phyloP scores from a whole-genome alignment of 2,888 invertebrate species.

The Carterocephalus palaemon region DNA sequence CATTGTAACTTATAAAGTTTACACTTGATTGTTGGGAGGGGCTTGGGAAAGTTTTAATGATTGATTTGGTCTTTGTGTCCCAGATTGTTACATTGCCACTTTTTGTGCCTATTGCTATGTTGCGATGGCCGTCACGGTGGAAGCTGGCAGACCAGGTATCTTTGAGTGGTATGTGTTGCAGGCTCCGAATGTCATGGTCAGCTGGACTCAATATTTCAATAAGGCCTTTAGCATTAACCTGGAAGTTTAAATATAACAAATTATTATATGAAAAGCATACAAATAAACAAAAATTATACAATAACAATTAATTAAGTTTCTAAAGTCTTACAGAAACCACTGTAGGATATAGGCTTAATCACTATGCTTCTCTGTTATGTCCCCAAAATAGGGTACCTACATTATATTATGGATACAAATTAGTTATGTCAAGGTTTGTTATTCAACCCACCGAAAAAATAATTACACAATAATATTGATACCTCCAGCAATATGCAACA shows the following conservation, averaged over 20 bases:
- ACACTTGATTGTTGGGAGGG: constrained; percentile 60
- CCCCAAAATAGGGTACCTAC: too few species aligned
- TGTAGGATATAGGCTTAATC: too few species aligned
- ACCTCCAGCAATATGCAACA: too few species aligned
- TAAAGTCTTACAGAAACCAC: too few species aligned
- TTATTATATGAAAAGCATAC: not conserved
- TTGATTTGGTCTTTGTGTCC: constrained; percentile 70
- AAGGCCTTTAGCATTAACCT: constrained; percentile 69
- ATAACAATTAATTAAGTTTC: too few species aligned
- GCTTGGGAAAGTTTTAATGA: constrained; percentile 67
- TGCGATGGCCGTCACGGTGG: constrained; percentile 68
- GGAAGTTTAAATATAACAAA: constrained; percentile 35
- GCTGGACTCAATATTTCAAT: constrained; percentile 66
- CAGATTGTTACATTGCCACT: constrained; percentile 71
- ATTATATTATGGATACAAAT: too few species aligned
- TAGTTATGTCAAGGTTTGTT: too few species aligned
- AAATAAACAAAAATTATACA: too few species aligned
- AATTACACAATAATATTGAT: too few species aligned
- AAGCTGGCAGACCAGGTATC: constrained; percentile 72
- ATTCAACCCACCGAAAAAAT: too few species aligned
- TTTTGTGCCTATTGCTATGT: constrained; percentile 67
- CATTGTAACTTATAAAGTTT: constrained; percentile 66
- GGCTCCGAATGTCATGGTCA: constrained; percentile 63
- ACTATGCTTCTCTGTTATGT: too few species aligned
- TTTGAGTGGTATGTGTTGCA: constrained; percentile 68